Evolutionary conservation across 2,888 invertebrate genomes (phyloP).

Genomic region (Nephrotoma flavescens): DNA sequence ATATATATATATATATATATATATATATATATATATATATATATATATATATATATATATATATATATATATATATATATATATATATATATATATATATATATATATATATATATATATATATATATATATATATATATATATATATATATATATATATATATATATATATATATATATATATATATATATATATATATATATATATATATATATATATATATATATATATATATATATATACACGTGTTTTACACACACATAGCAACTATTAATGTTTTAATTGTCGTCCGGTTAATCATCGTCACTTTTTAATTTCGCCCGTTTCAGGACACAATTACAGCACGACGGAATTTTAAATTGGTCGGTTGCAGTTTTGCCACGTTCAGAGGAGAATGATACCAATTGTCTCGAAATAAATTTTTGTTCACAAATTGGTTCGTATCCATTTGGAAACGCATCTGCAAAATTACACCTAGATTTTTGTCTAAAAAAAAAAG

Average conservation of each 20-base stretch:
- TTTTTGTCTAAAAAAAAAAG: slow-evolving; percentile 26
- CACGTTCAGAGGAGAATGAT: slow-evolving; percentile 34
- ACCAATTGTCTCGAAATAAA: slow-evolving; percentile 37
- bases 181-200: no score
- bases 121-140: no score
- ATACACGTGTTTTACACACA: neutral
- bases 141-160: neutral
- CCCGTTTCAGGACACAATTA: slow-evolving; percentile 38
- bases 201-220: no score
- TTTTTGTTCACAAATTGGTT: slow-evolving; percentile 43
- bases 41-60: no score
- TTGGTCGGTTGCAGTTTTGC: slow-evolving; percentile 31
- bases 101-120: no score
- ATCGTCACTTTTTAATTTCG: neutral
- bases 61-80: no score
- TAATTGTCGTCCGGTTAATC: neutral
- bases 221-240: no score
- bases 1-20: no score
- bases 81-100: no score
- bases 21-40: no score
- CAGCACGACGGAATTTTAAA: slow-evolving; percentile 62
- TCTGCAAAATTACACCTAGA: slow-evolving; percentile 36
- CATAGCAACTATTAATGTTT: neutral
- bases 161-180: no score
- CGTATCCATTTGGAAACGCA: slow-evolving; percentile 34